Evolutionary conservation across 2,888 invertebrate species (phyloP).

Genomic region (Suillia variegata): DNA sequence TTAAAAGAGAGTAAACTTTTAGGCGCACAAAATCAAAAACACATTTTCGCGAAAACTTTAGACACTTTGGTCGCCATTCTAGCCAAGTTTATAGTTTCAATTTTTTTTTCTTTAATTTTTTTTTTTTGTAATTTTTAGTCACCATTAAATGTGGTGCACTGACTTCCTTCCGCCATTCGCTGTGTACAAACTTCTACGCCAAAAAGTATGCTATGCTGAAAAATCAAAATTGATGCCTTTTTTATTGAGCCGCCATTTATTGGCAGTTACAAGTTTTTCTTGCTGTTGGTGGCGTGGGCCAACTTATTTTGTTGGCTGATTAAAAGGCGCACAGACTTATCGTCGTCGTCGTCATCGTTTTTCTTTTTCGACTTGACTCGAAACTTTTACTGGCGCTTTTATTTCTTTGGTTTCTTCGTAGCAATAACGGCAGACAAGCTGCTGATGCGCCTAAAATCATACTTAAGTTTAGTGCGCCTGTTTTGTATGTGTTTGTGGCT

Average conservation of each 20-base stretch:
- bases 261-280: constrained; percentile 9
- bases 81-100: too few species aligned
- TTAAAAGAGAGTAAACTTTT: neutral
- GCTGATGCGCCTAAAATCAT: neutral
- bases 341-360: constrained; percentile 6
- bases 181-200: neutral
- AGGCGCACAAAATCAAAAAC: neutral
- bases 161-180: neutral
- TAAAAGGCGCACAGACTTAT: constrained; percentile 12
- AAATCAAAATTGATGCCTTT: constrained; percentile 19
- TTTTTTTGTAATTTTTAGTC: too few species aligned
- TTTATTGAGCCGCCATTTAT: constrained; percentile 16
- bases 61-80: too few species aligned
- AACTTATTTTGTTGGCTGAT: neutral
- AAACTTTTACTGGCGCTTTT: neutral
- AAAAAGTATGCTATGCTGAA: too few species aligned
- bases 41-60: neutral
- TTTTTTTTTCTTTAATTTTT: too few species aligned
- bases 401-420: neutral
- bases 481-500: neutral
- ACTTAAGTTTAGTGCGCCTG: neutral
- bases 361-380: neutral
- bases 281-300: constrained; percentile 3
- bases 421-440: neutral
- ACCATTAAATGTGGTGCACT: neutral